Evolutionary conservation across 2,113 vertebrate species (phyloP), one percentile per base, ranked within the genome.

Genomic region (Acanthochromis polyacanthus): DNA sequence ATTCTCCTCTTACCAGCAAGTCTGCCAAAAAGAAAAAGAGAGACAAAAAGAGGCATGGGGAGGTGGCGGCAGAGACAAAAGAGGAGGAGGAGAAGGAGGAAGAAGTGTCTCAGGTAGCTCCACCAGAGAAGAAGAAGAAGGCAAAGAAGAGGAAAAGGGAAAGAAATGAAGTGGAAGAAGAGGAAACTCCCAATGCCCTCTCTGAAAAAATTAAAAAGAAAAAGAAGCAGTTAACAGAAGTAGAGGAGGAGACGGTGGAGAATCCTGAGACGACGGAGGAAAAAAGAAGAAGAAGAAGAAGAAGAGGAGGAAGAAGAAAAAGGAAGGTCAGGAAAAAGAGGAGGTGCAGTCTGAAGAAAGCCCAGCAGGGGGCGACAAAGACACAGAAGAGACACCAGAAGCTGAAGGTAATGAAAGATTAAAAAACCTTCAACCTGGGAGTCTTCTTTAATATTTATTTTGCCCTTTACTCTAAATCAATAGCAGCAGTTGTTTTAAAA

Each of bases 141-240:
- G 62, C 71, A 0, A 91, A 89, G 75, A 92, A 90, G 66, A 91
- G 86, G 67, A 92, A 85, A 71, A 65, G 25, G 19, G 68, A 68
- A 56, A 62, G 1, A 20, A 75, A 80, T 0, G 79, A 82, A 17
- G 75, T 14, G 3, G 69, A 77, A 3, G 70, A 72, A 0, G 82
- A 71, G 20, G 57, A 10, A 28, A 40, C 86, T 55, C 25, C 59
- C 0, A 53, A 16, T 46, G 2, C 53, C 36, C 46, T 46, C 4
- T 20, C 16, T 10, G 81, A 78, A 45, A 74, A 73, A 28, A 71
- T 16, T 0, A 88, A 77, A 43, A 89, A 67, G 71, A 85, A 63
- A 4, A 85, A 83, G 50, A 62, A 25, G 14, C 64, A 59, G 12
- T 23, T 25, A 3, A 53, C 28, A 61, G 78, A 36, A 3, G 74